Conservation (phyloP, 2,797 vertebrate species). For the Urophycis tenuis region DNA sequence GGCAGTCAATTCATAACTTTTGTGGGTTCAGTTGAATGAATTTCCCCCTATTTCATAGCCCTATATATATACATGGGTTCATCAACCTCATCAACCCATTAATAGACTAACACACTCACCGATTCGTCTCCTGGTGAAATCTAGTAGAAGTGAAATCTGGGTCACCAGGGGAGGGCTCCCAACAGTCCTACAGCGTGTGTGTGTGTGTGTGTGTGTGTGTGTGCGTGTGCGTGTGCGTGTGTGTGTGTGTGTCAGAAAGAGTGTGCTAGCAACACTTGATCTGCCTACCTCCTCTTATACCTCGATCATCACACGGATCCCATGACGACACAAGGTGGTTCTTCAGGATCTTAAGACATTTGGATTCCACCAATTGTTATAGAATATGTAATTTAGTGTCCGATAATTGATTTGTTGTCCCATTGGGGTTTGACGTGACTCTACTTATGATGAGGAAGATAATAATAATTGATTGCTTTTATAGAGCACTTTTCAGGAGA, state of each 20-base stretch:
- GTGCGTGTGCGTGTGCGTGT: not conserved
- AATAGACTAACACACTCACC: not conserved
- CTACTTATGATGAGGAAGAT: too few species aligned
- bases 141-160: not conserved
- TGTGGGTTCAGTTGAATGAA: too few species aligned
- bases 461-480: too few species aligned
- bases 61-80: not conserved
- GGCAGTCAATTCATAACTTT: not conserved
- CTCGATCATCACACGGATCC: not conserved
- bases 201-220: conserved; percentile 1
- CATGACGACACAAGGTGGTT: not conserved
- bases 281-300: not conserved
- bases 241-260: not conserved
- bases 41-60: too few species aligned
- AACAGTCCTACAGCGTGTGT: not conserved
- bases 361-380: not conserved
- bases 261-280: not conserved
- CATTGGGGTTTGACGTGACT: not conserved
- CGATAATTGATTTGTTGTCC: not conserved
- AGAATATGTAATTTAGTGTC: not conserved
- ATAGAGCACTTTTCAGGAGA: too few species aligned
- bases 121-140: not conserved
- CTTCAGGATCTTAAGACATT: too few species aligned
- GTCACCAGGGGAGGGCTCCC: not conserved
- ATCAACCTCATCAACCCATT: not conserved